Evolutionary conservation across 2,113 vertebrate species (phyloP), one percentile per base, ranked within the genome.

Genomic region (Danionella cerebrum): DNA sequence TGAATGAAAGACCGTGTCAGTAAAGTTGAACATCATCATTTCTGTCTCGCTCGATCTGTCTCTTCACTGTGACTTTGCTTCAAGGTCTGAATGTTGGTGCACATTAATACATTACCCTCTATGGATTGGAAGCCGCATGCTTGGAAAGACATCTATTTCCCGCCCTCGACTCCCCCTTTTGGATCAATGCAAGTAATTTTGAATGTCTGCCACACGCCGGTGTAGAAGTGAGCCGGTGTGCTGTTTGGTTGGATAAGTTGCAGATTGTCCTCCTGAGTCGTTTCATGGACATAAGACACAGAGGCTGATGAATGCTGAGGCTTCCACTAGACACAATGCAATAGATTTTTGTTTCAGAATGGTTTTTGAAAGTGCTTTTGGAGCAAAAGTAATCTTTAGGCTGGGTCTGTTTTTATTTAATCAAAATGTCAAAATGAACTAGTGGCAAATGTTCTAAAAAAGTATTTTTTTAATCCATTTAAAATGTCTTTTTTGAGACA

Each of bases 1-100:
- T 33, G 6, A 29, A 42, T 52, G 12, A 14, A 52, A 36, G 54
- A 24, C 55, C 31, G 52, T 45, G 59, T 65, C 59, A 44, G 25
- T 77, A 62, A 45, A 66, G 54, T 38, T 58, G 50, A 48, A 50
- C 78, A 47, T 54, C 39, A 55, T 31, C 41, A 53, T 60, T 48
- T 48, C 48, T 70, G 35, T 31, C 11, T 64, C 25, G 0, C 22
- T 19, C 39, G 16, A 27, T 7, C 25, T 18, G 22, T 60, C 31
- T 60, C 11, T 14, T 19, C 16, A n/a, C n/a, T n/a, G n/a, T 45
- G 41, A 31, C 41, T 60, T 60, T 60, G 58, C 24, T 45, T n/a
- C 3, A 24, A 60, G 39, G 57, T 60, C 41, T 44, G 14, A 18
- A 45, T 45, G 39, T 45, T 60, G 31, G 39, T 19, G 24, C 57